These are phyloP conservation scores for Furnarius figulus DNA, from an alignment of 2,113 vertebrate genomes.

Conservation along the genomic window DNA sequence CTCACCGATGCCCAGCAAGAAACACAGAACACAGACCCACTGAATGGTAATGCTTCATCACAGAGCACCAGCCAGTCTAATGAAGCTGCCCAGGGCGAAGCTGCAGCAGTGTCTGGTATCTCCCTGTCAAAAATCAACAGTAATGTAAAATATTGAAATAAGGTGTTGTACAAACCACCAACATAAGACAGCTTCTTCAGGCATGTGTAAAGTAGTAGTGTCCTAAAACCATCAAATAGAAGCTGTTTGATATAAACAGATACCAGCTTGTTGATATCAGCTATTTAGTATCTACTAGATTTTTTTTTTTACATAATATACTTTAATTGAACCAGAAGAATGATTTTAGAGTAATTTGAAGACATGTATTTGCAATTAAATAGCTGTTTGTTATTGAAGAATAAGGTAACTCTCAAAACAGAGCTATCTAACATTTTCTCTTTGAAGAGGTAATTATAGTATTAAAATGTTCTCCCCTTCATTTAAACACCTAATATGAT, in stretches of 20 bases:
- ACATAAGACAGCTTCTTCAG: background rate
- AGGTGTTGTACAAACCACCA: background rate
- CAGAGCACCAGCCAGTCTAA: background rate
- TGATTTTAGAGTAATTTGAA: background rate
- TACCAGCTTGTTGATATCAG: background rate
- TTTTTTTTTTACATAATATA: background rate
- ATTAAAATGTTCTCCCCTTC: background rate
- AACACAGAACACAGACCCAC: constrained; percentile 15
- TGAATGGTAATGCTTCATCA: constrained; percentile 26
- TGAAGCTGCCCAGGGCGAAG: background rate
- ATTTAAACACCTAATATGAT: background rate
- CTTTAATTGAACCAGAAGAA: background rate
- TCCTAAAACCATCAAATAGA: constrained; percentile 1
- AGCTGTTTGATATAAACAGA: background rate
- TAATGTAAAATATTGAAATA: background rate
- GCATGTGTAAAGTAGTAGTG: background rate
- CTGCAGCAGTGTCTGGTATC: constrained; percentile 26
- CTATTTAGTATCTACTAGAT: background rate
- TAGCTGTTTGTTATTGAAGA: background rate
- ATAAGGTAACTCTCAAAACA: background rate
- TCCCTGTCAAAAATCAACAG: background rate
- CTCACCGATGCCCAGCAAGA: constrained; percentile 23
- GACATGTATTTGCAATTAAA: background rate
- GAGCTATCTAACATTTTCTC: background rate
- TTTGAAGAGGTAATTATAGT: background rate